Evolutionary conservation across 2,888 invertebrate species (phyloP).

Genomic region (Orthosia incerta): DNA sequence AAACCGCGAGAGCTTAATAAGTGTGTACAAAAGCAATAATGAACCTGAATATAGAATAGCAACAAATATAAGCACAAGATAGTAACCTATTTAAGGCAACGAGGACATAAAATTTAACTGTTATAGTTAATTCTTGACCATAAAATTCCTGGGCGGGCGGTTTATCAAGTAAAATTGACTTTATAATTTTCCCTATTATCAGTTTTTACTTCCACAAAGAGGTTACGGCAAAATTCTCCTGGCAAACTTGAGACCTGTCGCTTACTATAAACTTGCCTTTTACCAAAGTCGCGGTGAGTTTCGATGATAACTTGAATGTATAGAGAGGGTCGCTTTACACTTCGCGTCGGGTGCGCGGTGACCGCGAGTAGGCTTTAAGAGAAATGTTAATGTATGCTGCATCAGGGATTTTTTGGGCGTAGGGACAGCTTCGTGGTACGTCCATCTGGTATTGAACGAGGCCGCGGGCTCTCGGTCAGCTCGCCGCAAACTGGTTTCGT

Average conservation of each 20-base stretch:
- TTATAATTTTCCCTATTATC: conserved; percentile 72
- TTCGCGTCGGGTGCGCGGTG: conserved; percentile 67
- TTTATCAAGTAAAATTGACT: conserved; percentile 62
- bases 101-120: conserved; percentile 68
- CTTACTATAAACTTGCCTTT: conserved; percentile 78
- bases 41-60: conserved; percentile 17
- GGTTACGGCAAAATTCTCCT: conserved; percentile 69
- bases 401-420: conserved; percentile 66
- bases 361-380: conserved; percentile 46
- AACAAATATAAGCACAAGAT: conserved; percentile 32
- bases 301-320: conserved; percentile 58
- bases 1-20: not conserved
- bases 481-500: conserved; percentile 87
- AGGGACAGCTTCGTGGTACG: conserved; percentile 71
- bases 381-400: conserved; percentile 77
- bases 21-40: conserved; percentile 14
- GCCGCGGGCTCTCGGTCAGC: conserved; percentile 88
- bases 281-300: conserved; percentile 65
- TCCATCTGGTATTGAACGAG: conserved; percentile 87
- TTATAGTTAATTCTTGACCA: conserved; percentile 58
- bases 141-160: conserved; percentile 38
- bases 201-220: conserved; percentile 71
- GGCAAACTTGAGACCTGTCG: conserved; percentile 76
- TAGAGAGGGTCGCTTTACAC: conserved; percentile 70
- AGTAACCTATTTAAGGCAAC: conserved; percentile 35